Evolutionary conservation across 2,888 invertebrate genomes (phyloP), one percentile per base, ranked within the genome.

Genomic region (Diloba caeruleocephala): DNA sequence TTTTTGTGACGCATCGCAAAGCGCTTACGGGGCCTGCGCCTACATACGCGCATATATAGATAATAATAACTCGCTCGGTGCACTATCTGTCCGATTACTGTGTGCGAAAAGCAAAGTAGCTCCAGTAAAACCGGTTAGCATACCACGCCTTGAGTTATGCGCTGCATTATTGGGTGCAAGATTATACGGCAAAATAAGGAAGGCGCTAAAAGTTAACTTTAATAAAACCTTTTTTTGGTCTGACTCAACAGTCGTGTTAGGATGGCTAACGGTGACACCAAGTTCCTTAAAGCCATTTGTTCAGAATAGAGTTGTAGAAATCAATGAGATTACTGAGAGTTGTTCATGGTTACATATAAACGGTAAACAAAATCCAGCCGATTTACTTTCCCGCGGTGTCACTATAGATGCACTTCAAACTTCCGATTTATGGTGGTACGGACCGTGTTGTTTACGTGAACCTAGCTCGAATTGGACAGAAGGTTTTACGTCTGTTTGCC

Each of bases 351-450:
- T 25, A 3, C 44, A 51, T 13, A 23, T 44, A 4, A n/a, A n/a
- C n/a, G 25, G 28, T 21, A 45, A 53, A 32, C 25, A 48, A 5
- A 54, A 54, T 5, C 48, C 42, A 0, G 41, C 42, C 0, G 53
- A 54, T 9, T n/a, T 48, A 8, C 3, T 46, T 1, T 53, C 48
- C 10, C 48, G 38, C n/a, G 48, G 54, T 0, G 26, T 43, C 0
- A 1, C 2, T 8, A 5, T 44, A 26, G 26, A 44, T 1, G 7
- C 4, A 4, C 32, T 44, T 9, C 13, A 25, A n/a, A 2, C 10
- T 1, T 31, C 25, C 4, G 23, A 26, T 14, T 8, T 53, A 8
- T 53, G 53, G 41, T 53, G 41, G 53, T 15, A 9, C 8, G 46
- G 53, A 1, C 46, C 53, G 6, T 2, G 3, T n/a, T 46, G n/a